Conservation (phyloP, 23 tunicate genomes). For the Phallusia fumigata region DNA sequence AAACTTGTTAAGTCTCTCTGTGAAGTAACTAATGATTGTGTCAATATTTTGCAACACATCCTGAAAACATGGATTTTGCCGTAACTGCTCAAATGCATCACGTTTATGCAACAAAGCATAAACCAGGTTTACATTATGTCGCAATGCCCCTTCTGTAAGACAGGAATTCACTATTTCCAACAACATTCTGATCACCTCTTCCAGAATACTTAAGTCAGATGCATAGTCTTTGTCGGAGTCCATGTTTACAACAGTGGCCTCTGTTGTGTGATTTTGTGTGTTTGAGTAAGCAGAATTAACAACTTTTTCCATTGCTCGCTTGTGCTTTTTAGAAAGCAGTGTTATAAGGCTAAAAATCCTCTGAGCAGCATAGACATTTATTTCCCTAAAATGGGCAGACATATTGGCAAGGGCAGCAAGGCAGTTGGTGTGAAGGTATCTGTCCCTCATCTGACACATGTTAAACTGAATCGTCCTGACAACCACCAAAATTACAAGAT, state of each 20-base stretch:
- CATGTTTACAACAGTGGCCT: conserved; percentile 8
- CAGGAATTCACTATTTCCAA: conserved; percentile 92
- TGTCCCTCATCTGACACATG: conserved; percentile 74
- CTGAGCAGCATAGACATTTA: conserved; percentile 69
- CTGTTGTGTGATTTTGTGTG: background rate
- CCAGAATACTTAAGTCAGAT: conserved; percentile 47
- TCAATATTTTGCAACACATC: conserved; percentile 91
- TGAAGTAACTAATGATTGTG: conserved; percentile 68
- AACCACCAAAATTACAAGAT: conserved; percentile 67
- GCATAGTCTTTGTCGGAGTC: conserved; percentile 55
- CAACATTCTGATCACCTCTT: conserved; percentile 79
- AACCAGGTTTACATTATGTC: conserved; percentile 73
- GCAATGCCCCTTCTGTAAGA: conserved; percentile 52
- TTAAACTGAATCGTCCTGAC: conserved; percentile 76
- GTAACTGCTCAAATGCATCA: conserved; percentile 51
- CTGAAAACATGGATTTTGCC: conserved; percentile 42
- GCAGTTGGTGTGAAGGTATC: conserved; percentile 95
- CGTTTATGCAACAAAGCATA: conserved; percentile 81
- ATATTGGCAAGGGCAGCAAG: conserved; percentile 98
- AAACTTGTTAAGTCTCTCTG: conserved; percentile 35
- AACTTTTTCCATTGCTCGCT: conserved; percentile 38
- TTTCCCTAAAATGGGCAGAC: conserved; percentile 57
- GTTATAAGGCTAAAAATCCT: conserved; percentile 69
- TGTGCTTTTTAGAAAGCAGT: conserved; percentile 53
- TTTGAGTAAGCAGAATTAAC: background rate